Evolutionary conservation across 2,888 invertebrate species (phyloP).

Genomic region (Xanthorhoe designata): DNA sequence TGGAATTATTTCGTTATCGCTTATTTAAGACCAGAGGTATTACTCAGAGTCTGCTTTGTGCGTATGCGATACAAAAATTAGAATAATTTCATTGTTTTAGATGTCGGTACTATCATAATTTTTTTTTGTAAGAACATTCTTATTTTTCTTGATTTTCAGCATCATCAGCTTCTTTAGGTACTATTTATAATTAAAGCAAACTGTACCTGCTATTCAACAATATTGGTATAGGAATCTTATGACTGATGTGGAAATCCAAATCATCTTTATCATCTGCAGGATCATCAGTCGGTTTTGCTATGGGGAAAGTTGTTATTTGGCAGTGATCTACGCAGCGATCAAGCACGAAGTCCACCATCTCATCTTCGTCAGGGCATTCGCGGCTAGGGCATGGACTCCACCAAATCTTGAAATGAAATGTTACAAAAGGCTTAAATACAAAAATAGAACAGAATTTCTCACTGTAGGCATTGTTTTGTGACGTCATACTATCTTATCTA

Average conservation of each 20-base stretch:
- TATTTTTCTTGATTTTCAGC: background rate
- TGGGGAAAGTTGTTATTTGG: constrained; percentile 69
- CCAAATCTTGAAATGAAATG: constrained; percentile 86
- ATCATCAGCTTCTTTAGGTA: background rate
- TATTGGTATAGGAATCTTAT: constrained; percentile 74
- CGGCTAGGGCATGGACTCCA: constrained; percentile 93
- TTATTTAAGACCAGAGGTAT: constrained; percentile 52
- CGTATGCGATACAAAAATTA: constrained; percentile 17
- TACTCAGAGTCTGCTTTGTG: constrained; percentile 28
- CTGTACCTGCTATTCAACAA: constrained; percentile 70
- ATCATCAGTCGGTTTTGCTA: constrained; percentile 70
- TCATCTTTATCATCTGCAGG: constrained; percentile 80
- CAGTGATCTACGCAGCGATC: constrained; percentile 91
- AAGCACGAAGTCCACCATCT: constrained; percentile 89
- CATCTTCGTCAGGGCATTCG: constrained; percentile 91
- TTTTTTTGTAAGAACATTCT: no score
- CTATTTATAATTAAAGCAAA: background rate
- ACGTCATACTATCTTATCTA: constrained; percentile 8
- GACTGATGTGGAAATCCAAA: constrained; percentile 83
- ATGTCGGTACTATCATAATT: background rate
- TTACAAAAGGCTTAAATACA: background rate
- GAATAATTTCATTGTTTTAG: background rate
- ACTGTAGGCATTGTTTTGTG: background rate
- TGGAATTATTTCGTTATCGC: constrained; percentile 49
- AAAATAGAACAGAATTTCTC: background rate